Evolutionary conservation across 37 sponge, comb jelly and placozoan species (phyloP).

Genomic region (Diacarnus erythraeanus): DNA sequence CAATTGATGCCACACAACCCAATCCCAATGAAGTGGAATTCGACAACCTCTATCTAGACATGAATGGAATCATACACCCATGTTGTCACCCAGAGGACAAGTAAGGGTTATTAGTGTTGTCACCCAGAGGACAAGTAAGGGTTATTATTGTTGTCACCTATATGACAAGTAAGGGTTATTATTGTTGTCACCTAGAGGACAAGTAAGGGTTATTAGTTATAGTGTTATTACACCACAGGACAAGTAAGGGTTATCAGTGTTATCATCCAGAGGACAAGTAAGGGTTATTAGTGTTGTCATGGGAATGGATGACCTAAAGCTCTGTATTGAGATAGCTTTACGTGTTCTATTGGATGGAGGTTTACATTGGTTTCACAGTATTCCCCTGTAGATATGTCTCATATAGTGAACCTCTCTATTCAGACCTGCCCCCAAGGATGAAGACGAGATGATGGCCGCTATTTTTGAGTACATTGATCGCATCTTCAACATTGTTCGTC

Average conservation of each 20-base stretch:
- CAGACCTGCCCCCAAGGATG: constrained; percentile 92
- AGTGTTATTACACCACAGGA: too few species aligned
- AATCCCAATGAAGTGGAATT: constrained; percentile 98
- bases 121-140: constrained; percentile 93
- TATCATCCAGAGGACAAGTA: too few species aligned
- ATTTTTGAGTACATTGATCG: constrained; percentile 99
- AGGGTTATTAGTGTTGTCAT: too few species aligned
- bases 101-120: constrained; percentile 64
- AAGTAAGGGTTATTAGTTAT: constrained; percentile 72
- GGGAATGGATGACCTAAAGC: too few species aligned
- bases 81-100: constrained; percentile 99
- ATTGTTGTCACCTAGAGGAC: too few species aligned
- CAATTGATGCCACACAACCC: constrained; percentile 87
- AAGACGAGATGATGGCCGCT: constrained; percentile 98
- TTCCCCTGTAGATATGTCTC: too few species aligned
- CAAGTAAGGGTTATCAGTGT: constrained; percentile 67
- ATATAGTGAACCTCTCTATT: too few species aligned
- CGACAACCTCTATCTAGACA: constrained; percentile 99
- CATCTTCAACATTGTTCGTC: constrained; percentile 95
- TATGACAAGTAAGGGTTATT: constrained; percentile 84
- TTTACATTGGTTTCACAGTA: too few species aligned
- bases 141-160: too few species aligned
- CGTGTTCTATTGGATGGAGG: too few species aligned
- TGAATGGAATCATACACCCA: constrained; percentile 99
- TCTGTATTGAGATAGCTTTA: too few species aligned